phyloP scores from a whole-genome alignment of 2,888 invertebrate genomes.

The Mythimna lalbum region DNA sequence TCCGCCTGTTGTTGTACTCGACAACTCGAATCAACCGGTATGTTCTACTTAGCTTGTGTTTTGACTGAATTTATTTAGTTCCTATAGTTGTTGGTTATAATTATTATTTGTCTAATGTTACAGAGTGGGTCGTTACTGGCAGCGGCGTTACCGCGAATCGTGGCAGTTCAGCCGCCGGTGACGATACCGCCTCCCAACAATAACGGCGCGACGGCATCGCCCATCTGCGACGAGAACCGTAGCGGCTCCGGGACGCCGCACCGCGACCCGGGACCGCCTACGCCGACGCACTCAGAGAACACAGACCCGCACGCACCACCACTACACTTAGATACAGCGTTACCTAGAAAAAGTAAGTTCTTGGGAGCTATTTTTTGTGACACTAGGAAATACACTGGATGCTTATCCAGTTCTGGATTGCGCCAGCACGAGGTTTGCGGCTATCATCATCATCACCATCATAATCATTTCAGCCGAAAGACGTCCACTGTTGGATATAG shows the following conservation, averaged over 20 bases:
- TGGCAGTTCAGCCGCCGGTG: slow-evolving; percentile 81
- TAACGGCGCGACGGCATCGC: slow-evolving; percentile 78
- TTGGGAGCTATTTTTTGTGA: background rate
- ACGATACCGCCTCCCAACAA: slow-evolving; percentile 76
- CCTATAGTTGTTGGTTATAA: slow-evolving; percentile 1
- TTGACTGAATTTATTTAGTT: background rate
- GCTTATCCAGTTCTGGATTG: background rate
- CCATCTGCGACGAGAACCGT: slow-evolving; percentile 69
- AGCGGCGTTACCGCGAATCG: slow-evolving; percentile 92
- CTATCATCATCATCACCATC: too few relatives aligned
- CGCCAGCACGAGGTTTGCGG: background rate
- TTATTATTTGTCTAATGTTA: slow-evolving; percentile 19
- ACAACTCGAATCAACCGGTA: slow-evolving; percentile 86
- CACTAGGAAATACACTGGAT: background rate
- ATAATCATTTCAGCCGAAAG: too few relatives aligned
- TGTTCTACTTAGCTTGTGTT: slow-evolving; percentile 30
- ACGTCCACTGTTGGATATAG: too few relatives aligned
- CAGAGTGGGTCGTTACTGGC: slow-evolving; percentile 92
- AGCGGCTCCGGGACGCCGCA: slow-evolving; percentile 80
- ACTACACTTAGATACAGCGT: slow-evolving; percentile 88
- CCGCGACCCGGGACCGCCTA: slow-evolving; percentile 87
- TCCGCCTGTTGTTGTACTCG: slow-evolving; percentile 85
- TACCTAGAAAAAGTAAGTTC: slow-evolving; percentile 87
- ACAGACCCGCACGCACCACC: slow-evolving; percentile 87
- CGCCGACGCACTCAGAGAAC: slow-evolving; percentile 88